Evolutionary conservation across 30 jellyfish, hydroid and myxozoan species (phyloP).

Genomic region (Hydractinia symbiolongicarpus): DNA sequence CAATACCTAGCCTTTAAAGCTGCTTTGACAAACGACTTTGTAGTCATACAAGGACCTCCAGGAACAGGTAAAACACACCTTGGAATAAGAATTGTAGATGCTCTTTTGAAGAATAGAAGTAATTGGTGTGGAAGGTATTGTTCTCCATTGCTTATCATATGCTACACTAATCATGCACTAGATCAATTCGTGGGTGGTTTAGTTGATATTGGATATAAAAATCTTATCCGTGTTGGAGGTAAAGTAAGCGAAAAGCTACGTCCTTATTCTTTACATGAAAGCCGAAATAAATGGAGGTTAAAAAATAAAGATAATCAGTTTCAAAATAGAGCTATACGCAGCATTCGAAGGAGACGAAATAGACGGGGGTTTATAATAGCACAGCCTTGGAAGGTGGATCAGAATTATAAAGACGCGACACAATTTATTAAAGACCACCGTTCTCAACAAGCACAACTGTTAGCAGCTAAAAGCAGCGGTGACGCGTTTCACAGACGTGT

Average conservation of each 20-base stretch:
- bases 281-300: neutral
- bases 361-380: no score
- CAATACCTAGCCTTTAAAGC: conserved; percentile 10
- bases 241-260: conserved; percentile 19
- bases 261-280: neutral
- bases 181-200: conserved; percentile 67
- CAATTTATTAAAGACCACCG: no score
- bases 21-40: conserved; percentile 16
- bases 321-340: neutral
- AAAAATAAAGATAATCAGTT: neutral
- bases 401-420: no score
- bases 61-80: conserved; percentile 78
- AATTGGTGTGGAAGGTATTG: neutral
- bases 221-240: conserved; percentile 59
- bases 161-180: conserved; percentile 79
- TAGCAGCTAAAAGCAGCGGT: neutral
- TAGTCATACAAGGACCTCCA: conserved; percentile 85
- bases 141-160: conserved; percentile 38
- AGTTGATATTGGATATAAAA: conserved; percentile 34
- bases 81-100: conserved; percentile 46
- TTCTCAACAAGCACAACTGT: no score
- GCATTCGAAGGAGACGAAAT: no score
- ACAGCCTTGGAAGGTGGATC: no score
- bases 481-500: neutral
- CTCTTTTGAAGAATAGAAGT: conserved; percentile 26